Conservation (phyloP, 2,888 invertebrate genomes). For the Drosophila leonis region DNA sequence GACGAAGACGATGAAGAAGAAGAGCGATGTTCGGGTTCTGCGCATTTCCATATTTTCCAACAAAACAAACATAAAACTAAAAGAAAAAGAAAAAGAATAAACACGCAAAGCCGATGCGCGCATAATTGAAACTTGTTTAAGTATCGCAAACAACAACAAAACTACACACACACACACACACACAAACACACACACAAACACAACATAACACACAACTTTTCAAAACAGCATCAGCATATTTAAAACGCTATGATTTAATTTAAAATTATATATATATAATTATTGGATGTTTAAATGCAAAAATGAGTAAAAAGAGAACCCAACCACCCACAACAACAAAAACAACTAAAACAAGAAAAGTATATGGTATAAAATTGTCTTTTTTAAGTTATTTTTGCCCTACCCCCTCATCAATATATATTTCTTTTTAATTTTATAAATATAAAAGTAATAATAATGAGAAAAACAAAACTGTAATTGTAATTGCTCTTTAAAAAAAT, state of each 20-base stretch:
- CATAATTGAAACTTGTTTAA: slow-evolving; percentile 61
- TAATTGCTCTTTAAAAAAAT: slow-evolving; percentile 75
- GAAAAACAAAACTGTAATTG: slow-evolving; percentile 77
- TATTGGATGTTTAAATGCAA: slow-evolving; percentile 70
- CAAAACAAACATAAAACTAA: not conserved
- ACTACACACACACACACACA: slow-evolving; percentile 33
- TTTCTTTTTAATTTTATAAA: slow-evolving; percentile 80
- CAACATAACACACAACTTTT: slow-evolving; percentile 46
- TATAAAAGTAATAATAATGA: slow-evolving; percentile 77
- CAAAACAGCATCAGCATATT: slow-evolving; percentile 64
- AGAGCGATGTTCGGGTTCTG: slow-evolving; percentile 40
- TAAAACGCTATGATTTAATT: slow-evolving; percentile 75
- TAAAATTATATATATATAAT: slow-evolving; percentile 74
- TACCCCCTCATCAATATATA: slow-evolving; percentile 76
- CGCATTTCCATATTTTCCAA: slow-evolving; percentile 52
- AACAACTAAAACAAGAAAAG: slow-evolving; percentile 55
- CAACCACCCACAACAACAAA: slow-evolving; percentile 64
- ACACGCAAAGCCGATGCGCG: slow-evolving; percentile 51
- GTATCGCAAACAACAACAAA: slow-evolving; percentile 50
- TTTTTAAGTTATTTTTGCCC: slow-evolving; percentile 76
- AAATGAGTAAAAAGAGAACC: slow-evolving; percentile 53
- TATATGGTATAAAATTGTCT: slow-evolving; percentile 77
- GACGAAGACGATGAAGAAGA: not conserved
- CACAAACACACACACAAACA: slow-evolving; percentile 33
- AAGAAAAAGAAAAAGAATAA: slow-evolving; percentile 9